Evolutionary conservation across 1,140 invertebrate species (phyloP).

Genomic region (Drosophila persimilis): DNA sequence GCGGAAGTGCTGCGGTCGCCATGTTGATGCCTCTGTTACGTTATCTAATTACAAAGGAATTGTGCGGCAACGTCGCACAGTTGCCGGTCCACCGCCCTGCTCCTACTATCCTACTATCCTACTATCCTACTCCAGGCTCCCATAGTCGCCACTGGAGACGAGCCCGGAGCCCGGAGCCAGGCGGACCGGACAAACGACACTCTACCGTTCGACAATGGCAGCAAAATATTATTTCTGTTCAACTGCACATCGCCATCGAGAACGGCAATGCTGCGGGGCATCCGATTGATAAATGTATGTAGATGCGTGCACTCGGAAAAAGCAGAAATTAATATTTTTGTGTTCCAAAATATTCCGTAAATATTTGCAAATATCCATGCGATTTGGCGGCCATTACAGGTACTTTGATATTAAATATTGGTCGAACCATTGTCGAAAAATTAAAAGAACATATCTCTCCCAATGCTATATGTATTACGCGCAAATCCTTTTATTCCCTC

Average conservation of each 20-base stretch:
- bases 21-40: constrained; percentile 73
- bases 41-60: constrained; percentile 82
- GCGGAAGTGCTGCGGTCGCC: constrained; percentile 59
- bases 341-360: too few species aligned
- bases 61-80: constrained; percentile 63
- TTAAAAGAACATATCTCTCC: too few species aligned
- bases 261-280: constrained; percentile 20
- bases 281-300: constrained; percentile 53
- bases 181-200: neutral
- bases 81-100: constrained; percentile 41
- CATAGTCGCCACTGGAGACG: neutral
- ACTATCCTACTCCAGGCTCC: neutral
- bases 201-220: constrained; percentile 2
- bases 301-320: constrained; percentile 9
- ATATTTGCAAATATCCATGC: too few species aligned
- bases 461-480: too few species aligned
- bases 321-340: too few species aligned
- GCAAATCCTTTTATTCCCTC: too few species aligned
- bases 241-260: constrained; percentile 44
- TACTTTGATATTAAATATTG: too few species aligned
- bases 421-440: too few species aligned
- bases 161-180: constrained; percentile 1
- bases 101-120: neutral
- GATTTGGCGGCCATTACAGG: too few species aligned
- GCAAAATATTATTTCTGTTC: constrained; percentile 63